Base-by-base conservation (phyloP, 2,113 vertebrate genomes). In the Cyanoliseus patagonus region DNA sequence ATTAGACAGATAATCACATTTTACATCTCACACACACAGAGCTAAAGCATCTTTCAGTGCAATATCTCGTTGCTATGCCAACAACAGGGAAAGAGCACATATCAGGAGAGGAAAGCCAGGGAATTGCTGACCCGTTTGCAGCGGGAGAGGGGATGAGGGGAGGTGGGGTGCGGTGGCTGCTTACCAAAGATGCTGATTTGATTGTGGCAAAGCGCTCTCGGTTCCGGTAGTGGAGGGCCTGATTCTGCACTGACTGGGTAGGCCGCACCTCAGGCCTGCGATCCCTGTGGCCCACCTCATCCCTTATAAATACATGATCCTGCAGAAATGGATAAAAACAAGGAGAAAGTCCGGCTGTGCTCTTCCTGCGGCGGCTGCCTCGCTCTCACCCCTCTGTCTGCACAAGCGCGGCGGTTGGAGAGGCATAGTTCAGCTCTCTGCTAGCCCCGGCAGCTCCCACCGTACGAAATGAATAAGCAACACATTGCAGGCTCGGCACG, bases 161-260 rank as follows among this genome's bases (percentile, higher is more conserved):
- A 62, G 70, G 30, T 28, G 87, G 77, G 97, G 93, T 94, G 97
- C 96, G 97, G 95, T 95, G 95, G 97, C 95, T 74, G 97, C 99
- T 99, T 98, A 99, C 99, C 98, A 99, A 98, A 96, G 99, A 99
- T 88, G 99, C 99, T 88, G 99, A 99, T 98, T 99, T 99, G 98
- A 99, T 99, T 97, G 99, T 99, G 97, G 99, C 99, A 97, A 99
- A 99, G 98, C 99, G 99, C 97, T 99, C 98, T 96, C 99, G 98
- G 98, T 98, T 99, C 98, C 99, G 99, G 98, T 99, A 99, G 98
- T 99, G 99, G 95, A 99, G 99, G 97, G 98, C 98, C 98, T 98
- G 99, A 98, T 98, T 98, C 97, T 98, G 98, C 98, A 99, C 99
- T 53, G 98, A 99, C 95, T 98, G 98, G 94, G 98, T 98, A 95